These are phyloP conservation scores for Heliconius nattereri DNA, from an alignment of 1,140 invertebrate genomes.

Conservation along the genomic window DNA sequence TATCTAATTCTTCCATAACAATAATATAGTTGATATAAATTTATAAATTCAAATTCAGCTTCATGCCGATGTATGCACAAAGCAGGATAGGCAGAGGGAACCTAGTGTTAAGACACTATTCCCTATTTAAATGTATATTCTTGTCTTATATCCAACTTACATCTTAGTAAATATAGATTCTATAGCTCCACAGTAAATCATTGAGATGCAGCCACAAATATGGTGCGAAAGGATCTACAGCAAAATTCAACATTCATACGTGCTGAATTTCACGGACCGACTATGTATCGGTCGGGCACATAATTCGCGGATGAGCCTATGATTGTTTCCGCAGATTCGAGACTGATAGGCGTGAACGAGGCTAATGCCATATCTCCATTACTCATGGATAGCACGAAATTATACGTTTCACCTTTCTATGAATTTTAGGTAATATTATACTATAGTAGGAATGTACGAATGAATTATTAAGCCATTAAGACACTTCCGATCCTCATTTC, in stretches of 20 bases:
- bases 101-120: too few relatives aligned
- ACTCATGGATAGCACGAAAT: background rate
- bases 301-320: conserved; percentile 54
- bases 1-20: too few relatives aligned
- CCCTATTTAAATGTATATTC: too few relatives aligned
- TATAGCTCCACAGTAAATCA: background rate
- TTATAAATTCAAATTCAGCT: too few relatives aligned
- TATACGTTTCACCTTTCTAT: background rate
- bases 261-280: conserved; percentile 46
- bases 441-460: too few relatives aligned
- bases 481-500: too few relatives aligned
- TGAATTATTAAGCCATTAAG: too few relatives aligned
- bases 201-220: background rate
- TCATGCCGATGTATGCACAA: too few relatives aligned
- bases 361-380: background rate
- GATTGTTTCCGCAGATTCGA: conserved; percentile 54
- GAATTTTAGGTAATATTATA: background rate
- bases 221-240: background rate
- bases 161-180: background rate
- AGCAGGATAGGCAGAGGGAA: too few relatives aligned
- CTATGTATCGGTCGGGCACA: conserved; percentile 45
- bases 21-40: too few relatives aligned
- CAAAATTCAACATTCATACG: conserved; percentile 34
- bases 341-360: conserved; percentile 45
- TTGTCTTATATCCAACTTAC: background rate